phyloP scores from a whole-genome alignment of 2,888 invertebrate genomes.

The Selenia dentaria region DNA sequence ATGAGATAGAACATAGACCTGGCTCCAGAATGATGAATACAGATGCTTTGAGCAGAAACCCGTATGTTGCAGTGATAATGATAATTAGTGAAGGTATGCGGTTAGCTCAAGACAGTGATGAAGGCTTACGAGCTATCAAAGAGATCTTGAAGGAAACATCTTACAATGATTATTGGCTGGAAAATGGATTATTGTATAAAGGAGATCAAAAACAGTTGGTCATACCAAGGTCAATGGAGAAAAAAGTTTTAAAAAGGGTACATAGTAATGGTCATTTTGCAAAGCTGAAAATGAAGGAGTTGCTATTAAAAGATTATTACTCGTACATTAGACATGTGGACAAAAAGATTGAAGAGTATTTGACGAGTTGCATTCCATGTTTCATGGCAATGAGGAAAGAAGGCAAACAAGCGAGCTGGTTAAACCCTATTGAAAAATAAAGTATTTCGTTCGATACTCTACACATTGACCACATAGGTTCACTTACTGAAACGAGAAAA shows the following conservation, averaged over 20 bases:
- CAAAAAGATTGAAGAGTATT: constrained; percentile 27
- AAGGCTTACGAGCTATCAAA: constrained; percentile 27
- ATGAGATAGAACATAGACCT: not conserved
- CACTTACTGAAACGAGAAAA: constrained; percentile 41
- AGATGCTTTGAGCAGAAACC: constrained; percentile 29
- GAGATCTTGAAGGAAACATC: constrained; percentile 22
- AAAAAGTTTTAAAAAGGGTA: constrained; percentile 24
- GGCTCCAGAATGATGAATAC: constrained; percentile 25
- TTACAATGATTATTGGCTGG: constrained; percentile 26
- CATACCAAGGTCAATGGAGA: constrained; percentile 38
- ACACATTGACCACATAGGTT: constrained; percentile 54
- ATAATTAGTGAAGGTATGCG: constrained; percentile 17
- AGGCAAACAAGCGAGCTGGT: constrained; percentile 37
- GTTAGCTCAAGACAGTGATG: constrained; percentile 30
- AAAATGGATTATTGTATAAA: constrained; percentile 35
- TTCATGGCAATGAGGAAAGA: constrained; percentile 31
- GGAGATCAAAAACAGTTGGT: constrained; percentile 16
- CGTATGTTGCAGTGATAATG: not conserved
- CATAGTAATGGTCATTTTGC: constrained; percentile 36
- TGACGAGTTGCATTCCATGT: constrained; percentile 30
- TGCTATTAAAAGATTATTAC: not conserved
- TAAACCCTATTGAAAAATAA: constrained; percentile 43
- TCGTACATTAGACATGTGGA: constrained; percentile 1
- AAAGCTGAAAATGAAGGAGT: constrained; percentile 15
- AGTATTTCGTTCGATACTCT: constrained; percentile 43